Evolutionary conservation across 1,140 invertebrate species (phyloP).

Genomic region (Drosophila persimilis): DNA sequence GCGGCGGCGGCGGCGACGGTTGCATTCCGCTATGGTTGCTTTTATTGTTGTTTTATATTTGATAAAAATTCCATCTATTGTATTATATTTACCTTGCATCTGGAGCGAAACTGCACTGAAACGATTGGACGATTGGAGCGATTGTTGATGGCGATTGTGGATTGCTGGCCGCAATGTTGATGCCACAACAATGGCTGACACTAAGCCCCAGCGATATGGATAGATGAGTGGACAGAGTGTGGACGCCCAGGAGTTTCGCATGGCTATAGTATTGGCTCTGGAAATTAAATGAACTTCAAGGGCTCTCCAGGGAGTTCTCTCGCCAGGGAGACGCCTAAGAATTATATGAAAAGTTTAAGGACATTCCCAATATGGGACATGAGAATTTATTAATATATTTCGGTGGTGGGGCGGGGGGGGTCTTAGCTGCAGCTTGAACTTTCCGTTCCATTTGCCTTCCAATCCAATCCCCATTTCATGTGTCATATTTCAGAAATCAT

Average conservation of each 20-base stretch:
- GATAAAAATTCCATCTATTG: conserved; percentile 73
- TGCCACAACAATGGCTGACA: conserved; percentile 47
- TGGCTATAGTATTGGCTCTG: conserved; percentile 4
- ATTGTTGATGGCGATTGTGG: conserved; percentile 25
- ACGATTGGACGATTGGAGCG: conserved; percentile 8
- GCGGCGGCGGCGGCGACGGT: background rate
- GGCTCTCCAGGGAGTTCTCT: background rate
- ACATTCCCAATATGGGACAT: conserved; percentile 59
- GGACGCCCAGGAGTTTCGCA: conserved; percentile 5
- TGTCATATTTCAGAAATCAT: conserved; percentile 81
- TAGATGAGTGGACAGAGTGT: conserved; percentile 4
- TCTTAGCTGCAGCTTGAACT: conserved; percentile 52
- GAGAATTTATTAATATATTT: conserved; percentile 76
- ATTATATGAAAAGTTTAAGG: conserved; percentile 40
- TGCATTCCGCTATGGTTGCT: conserved; percentile 47
- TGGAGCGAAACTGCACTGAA: background rate
- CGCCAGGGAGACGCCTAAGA: background rate
- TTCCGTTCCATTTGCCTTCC: conserved; percentile 22
- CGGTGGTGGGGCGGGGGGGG: background rate
- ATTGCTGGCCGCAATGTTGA: conserved; percentile 40
- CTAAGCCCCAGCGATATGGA: conserved; percentile 40
- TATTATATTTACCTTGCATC: conserved; percentile 73
- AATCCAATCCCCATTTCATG: conserved; percentile 29
- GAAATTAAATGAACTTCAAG: conserved; percentile 9
- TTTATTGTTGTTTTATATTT: conserved; percentile 59